Evolutionary conservation across 2,888 invertebrate genomes (phyloP).

Genomic region (Sarcophaga rosellei): DNA sequence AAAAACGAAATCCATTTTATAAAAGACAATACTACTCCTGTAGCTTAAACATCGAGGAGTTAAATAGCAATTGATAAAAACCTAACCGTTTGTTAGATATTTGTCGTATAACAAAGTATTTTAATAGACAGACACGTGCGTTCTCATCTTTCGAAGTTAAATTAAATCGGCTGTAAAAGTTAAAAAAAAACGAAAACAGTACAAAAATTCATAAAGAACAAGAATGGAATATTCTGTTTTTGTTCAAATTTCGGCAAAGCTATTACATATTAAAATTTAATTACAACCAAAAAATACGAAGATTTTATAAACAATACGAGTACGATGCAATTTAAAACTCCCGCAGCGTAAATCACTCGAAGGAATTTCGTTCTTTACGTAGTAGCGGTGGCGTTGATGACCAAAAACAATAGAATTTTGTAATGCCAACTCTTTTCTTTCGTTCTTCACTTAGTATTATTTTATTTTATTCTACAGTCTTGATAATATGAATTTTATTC

Average conservation of each 20-base stretch:
- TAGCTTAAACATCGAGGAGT: no score
- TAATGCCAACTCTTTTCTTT: constrained; percentile 63
- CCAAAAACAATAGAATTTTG: constrained; percentile 62
- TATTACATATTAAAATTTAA: constrained; percentile 60
- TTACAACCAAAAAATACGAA: constrained; percentile 53
- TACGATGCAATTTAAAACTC: constrained; percentile 58
- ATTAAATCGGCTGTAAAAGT: no score
- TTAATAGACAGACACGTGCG: no score
- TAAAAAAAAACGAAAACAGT: background rate
- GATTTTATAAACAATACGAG: constrained; percentile 32
- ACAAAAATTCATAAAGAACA: background rate
- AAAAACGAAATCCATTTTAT: no score
- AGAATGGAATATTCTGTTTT: background rate
- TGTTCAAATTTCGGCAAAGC: constrained; percentile 6
- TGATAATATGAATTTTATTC: background rate
- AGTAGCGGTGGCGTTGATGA: constrained; percentile 40
- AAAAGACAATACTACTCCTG: no score
- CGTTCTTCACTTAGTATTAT: constrained; percentile 30
- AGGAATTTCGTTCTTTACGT: constrained; percentile 53
- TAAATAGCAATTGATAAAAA: no score
- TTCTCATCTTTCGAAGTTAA: no score
- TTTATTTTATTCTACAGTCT: constrained; percentile 20
- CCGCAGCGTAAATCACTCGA: constrained; percentile 68
- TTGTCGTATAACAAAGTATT: no score
- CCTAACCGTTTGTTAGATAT: no score